Evolutionary conservation across 2,888 invertebrate species (phyloP), one percentile per base, ranked within the genome.

Genomic region (Scaptomyza flava): DNA sequence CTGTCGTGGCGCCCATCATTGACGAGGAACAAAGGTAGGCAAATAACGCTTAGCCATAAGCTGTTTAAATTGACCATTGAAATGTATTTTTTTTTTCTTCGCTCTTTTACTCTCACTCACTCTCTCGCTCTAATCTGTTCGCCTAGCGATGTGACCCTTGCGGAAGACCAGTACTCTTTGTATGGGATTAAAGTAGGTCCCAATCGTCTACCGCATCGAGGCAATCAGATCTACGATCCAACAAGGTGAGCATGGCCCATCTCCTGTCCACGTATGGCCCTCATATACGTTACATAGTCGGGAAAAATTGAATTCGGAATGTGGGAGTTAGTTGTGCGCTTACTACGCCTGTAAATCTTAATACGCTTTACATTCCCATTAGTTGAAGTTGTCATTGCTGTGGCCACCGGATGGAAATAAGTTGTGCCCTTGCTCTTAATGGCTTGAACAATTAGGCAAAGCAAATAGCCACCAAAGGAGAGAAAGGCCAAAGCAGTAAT

Each of bases 1-100:
- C 93, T 2, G 94, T 93, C 47, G 97, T 97, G 68, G 96, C 98
- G 7, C 97, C 98, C 5, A 96, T 98, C 63, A 98, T 98, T 78
- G 98, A 98, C 89, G 98, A 98, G 91, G 98, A 98, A 93, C 94
- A 96, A 66, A 95, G 90, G 91, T 91, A 68, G 70, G 77, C 11
- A 12, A 38, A 36, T 5, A 43, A 11, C 20, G 2, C 6, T 17
- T 17, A 17, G 17, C 17, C 17, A 17, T 17, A 17, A 17, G 17
- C 17, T 17, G 17, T 17, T 17, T 17, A 17, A 17, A 17, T 17
- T 17, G 17, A 17, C 17, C n/a, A n/a, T n/a, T n/a, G n/a, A 17
- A 17, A 17, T 17, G 17, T 17, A 1, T 17, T 17, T 17, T 17
- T 17, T 17, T 17, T 17, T 17, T 17, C 17, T 17, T 17, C 17